Evolutionary conservation across 2,797 vertebrate species (phyloP).

Genomic region (Acanthiza pusilla): DNA sequence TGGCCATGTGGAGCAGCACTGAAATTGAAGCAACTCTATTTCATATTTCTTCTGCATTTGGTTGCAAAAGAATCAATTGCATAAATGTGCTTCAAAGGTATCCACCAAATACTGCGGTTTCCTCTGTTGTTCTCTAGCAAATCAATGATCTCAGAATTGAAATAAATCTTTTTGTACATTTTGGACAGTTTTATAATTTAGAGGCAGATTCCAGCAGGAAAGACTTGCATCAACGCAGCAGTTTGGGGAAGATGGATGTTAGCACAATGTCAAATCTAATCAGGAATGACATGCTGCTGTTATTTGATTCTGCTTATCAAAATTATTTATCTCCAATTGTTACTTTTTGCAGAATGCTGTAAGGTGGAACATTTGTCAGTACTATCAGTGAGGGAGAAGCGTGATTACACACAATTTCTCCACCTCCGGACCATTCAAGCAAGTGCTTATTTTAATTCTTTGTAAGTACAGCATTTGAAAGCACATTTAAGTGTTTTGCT

Average conservation of each 20-base stretch:
- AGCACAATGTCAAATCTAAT: not conserved
- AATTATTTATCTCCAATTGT: slow-evolving; percentile 2
- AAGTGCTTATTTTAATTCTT: slow-evolving; percentile 6
- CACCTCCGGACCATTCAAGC: not conserved
- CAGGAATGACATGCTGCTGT: not conserved
- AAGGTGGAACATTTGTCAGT: not conserved
- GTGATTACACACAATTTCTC: not conserved
- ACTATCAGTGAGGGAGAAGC: not conserved
- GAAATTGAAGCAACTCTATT: not conserved
- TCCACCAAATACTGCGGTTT: rapidly evolving
- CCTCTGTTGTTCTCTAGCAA: not conserved
- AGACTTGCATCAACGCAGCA: not conserved
- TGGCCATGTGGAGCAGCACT: not conserved
- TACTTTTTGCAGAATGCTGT: not conserved
- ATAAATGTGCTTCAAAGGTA: not conserved
- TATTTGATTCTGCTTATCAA: not conserved
- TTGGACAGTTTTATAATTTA: slow-evolving; percentile 1
- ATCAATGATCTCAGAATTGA: not conserved
- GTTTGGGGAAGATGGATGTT: not conserved
- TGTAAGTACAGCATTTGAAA: not conserved
- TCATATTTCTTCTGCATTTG: not conserved
- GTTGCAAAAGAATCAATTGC: not conserved
- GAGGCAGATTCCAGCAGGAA: not conserved
- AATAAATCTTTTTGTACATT: not conserved
- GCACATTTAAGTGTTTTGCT: slow-evolving; percentile 3